Percentiles rank a stretch among this genome's conserved stretches.
phyloP scores from a whole-genome alignment of 2,888 invertebrate species.

The Trissolcus japonicus region DNA sequence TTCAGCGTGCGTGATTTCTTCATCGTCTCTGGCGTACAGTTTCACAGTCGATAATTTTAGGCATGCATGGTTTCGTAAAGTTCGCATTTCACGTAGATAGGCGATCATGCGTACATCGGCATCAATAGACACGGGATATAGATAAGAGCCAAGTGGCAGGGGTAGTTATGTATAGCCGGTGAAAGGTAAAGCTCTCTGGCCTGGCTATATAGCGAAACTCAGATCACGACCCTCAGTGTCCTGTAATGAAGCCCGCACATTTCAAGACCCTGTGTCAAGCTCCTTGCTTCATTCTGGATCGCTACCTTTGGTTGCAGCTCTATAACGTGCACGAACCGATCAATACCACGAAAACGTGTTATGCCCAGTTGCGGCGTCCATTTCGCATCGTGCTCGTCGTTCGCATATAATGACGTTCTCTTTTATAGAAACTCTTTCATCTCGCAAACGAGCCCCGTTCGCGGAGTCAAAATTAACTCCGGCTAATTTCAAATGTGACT shows the following conservation, averaged over 20 bases:
- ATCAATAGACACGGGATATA: constrained; percentile 64
- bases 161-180: constrained; percentile 27
- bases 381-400: constrained; percentile 8
- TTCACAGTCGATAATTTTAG: constrained; percentile 27
- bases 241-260: constrained; percentile 62
- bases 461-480: no score
- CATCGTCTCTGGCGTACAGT: neutral
- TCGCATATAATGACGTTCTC: constrained; percentile 8
- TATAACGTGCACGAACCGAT: constrained; percentile 29
- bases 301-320: constrained; percentile 27
- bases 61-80: constrained; percentile 37
- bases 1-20: constrained; percentile 30
- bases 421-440: neutral
- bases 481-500: no score
- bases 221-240: constrained; percentile 58
- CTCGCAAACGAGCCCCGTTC: neutral
- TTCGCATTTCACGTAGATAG: constrained; percentile 53
- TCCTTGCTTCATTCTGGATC: constrained; percentile 38
- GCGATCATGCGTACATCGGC: constrained; percentile 68
- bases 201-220: constrained; percentile 40
- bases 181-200: constrained; percentile 31
- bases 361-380: constrained; percentile 27
- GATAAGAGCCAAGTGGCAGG: constrained; percentile 10
- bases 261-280: constrained; percentile 51
- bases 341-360: constrained; percentile 26